These are phyloP conservation scores for Stratiomys singularior DNA, from an alignment of 2,888 invertebrate species.

Conservation along the genomic window DNA sequence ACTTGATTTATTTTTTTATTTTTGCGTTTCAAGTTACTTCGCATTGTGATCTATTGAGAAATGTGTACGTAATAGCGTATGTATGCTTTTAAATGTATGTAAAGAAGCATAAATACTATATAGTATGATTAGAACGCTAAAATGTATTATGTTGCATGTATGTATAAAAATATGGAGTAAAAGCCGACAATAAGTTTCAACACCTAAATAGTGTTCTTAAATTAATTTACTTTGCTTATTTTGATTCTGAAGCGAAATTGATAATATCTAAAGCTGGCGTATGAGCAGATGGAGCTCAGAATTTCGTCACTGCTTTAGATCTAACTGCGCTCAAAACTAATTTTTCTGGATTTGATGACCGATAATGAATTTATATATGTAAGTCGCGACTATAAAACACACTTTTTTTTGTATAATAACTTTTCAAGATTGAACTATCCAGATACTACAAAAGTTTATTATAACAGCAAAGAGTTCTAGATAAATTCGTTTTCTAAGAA, in stretches of 20 bases:
- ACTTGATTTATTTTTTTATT: not conserved
- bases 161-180: conserved; percentile 18
- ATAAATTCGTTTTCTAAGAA: too few relatives aligned
- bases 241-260: conserved; percentile 20
- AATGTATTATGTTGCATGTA: conserved; percentile 41
- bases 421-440: too few relatives aligned
- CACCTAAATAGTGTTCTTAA: conserved; percentile 44
- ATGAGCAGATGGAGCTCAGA: too few relatives aligned
- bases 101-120: conserved; percentile 26
- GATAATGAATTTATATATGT: too few relatives aligned
- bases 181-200: conserved; percentile 3
- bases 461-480: too few relatives aligned
- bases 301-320: too few relatives aligned
- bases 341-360: too few relatives aligned
- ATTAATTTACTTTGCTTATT: conserved; percentile 47
- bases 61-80: conserved; percentile 30
- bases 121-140: conserved; percentile 38
- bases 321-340: too few relatives aligned
- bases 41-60: conserved; percentile 34
- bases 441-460: too few relatives aligned
- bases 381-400: too few relatives aligned
- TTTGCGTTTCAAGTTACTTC: conserved; percentile 4
- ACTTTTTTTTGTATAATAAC: too few relatives aligned
- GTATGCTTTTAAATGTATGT: conserved; percentile 39
- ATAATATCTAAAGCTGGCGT: too few relatives aligned